phyloP scores from a whole-genome alignment of 2,113 vertebrate species.

The Megaptera novaeangliae region DNA sequence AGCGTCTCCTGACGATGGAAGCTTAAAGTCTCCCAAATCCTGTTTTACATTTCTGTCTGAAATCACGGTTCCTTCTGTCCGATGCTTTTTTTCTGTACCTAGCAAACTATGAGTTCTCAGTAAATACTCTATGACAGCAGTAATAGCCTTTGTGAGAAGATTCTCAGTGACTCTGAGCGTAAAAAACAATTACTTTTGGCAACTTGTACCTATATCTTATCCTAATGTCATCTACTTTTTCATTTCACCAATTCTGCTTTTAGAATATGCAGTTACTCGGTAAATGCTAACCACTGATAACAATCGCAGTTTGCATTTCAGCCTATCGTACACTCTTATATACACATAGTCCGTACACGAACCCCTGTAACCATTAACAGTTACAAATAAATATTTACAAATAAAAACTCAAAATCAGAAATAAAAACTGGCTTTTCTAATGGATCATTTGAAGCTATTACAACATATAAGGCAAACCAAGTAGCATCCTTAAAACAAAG shows the following conservation, averaged over 20 bases:
- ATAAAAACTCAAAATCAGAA: conserved; percentile 18
- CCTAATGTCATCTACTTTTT: not conserved
- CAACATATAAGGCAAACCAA: not conserved
- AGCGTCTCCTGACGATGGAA: conserved; percentile 52
- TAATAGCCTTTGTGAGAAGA: not conserved
- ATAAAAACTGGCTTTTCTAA: not conserved
- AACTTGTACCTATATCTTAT: not conserved
- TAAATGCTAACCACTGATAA: not conserved
- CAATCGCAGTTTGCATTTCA: not conserved
- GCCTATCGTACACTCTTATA: rapidly evolving
- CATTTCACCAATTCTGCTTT: not conserved
- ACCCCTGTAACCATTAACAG: not conserved
- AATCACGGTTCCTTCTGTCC: conserved; percentile 17
- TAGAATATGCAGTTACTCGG: not conserved
- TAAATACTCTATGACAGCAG: not conserved
- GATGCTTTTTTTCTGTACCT: not conserved
- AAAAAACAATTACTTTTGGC: not conserved
- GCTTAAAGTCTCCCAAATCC: conserved; percentile 37
- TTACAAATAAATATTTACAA: not conserved
- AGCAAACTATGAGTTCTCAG: not conserved
- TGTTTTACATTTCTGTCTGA: conserved; percentile 60
- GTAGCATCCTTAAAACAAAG: not conserved
- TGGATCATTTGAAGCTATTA: not conserved
- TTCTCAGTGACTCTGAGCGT: not conserved
- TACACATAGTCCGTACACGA: not conserved